These are phyloP conservation scores for Phallusia fumigata DNA, from an alignment of 23 tunicate genomes.

Conservation along the genomic window DNA sequence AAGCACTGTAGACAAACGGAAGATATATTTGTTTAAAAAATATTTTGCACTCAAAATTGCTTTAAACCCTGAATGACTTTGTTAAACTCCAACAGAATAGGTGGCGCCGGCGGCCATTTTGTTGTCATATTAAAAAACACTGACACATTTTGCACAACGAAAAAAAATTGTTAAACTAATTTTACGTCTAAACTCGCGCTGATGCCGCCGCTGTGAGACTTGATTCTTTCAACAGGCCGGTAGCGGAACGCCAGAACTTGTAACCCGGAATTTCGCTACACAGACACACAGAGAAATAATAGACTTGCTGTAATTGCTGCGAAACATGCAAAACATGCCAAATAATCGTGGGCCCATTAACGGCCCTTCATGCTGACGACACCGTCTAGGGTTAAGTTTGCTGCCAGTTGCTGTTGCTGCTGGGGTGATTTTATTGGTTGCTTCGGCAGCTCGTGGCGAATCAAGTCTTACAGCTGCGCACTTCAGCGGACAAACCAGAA, in stretches of 20 bases:
- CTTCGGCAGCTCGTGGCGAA: neutral
- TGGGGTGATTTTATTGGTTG: neutral
- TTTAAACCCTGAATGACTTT: too few relatives aligned
- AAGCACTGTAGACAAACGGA: too few relatives aligned
- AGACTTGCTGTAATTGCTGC: too few relatives aligned
- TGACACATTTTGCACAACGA: too few relatives aligned
- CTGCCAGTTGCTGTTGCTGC: neutral
- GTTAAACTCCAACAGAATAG: too few relatives aligned
- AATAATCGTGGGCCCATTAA: neutral
- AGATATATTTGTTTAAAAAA: too few relatives aligned
- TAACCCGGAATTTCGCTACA: neutral
- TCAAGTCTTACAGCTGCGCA: conserved; percentile 11
- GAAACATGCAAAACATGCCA: conserved; percentile 6
- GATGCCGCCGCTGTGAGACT: neutral
- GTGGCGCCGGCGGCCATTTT: too few relatives aligned
- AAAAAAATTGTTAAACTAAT: too few relatives aligned
- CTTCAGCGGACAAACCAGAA: too few relatives aligned
- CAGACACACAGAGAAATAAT: neutral
- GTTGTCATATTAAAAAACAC: too few relatives aligned
- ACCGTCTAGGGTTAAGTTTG: neutral
- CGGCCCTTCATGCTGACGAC: neutral
- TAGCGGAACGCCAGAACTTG: neutral
- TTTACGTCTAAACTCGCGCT: too few relatives aligned
- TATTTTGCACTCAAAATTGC: too few relatives aligned
- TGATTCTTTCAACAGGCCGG: conserved; percentile 10